A percentile compares a stretch with the other conserved stretches of the same genome.
These are phyloP conservation scores for Melanostigma gelatinosum DNA, from an alignment of 2,113 vertebrate genomes.

Conservation along the genomic window DNA sequence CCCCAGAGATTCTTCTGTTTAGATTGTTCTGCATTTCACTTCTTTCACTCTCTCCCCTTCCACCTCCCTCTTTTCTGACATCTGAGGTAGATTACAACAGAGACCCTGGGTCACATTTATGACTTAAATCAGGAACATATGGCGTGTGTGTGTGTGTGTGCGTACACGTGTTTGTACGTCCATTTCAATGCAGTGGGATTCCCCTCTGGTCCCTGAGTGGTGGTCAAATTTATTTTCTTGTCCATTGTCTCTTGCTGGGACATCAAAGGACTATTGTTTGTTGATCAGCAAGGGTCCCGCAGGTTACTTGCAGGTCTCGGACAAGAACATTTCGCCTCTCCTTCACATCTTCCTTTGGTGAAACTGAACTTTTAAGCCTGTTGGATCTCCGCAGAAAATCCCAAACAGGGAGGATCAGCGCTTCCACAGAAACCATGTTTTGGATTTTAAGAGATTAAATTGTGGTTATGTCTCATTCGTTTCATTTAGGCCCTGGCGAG, in stretches of 20 bases:
- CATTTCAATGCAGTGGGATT: conserved; percentile 75
- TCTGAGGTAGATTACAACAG: conserved; percentile 85
- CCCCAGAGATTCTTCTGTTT: conserved; percentile 83
- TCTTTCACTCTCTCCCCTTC: conserved; percentile 72
- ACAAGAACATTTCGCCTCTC: conserved; percentile 49
- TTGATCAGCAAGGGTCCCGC: conserved; percentile 79
- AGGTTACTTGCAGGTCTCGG: conserved; percentile 79
- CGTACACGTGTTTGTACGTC: conserved; percentile 36
- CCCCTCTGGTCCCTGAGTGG: conserved; percentile 78
- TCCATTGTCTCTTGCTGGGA: conserved; percentile 83
- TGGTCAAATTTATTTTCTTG: conserved; percentile 86
- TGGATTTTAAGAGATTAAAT: conserved; percentile 40
- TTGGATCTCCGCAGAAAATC: conserved; percentile 23
- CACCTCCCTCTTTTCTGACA: conserved; percentile 78
- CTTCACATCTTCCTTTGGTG: conserved; percentile 32
- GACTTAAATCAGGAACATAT: conserved; percentile 86
- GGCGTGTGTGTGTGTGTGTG: conserved; percentile 52
- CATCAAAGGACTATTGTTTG: conserved; percentile 85
- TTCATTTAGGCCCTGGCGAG: conserved; percentile 35
- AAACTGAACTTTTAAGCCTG: conserved; percentile 19
- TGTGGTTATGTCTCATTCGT: conserved; percentile 46
- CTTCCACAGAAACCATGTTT: conserved; percentile 34
- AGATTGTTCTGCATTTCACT: conserved; percentile 79
- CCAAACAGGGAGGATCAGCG: conserved; percentile 28
- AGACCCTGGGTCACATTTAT: conserved; percentile 82